Conservation (phyloP, 1,140 invertebrate species). For the Drosophila punjabiensis region DNA sequence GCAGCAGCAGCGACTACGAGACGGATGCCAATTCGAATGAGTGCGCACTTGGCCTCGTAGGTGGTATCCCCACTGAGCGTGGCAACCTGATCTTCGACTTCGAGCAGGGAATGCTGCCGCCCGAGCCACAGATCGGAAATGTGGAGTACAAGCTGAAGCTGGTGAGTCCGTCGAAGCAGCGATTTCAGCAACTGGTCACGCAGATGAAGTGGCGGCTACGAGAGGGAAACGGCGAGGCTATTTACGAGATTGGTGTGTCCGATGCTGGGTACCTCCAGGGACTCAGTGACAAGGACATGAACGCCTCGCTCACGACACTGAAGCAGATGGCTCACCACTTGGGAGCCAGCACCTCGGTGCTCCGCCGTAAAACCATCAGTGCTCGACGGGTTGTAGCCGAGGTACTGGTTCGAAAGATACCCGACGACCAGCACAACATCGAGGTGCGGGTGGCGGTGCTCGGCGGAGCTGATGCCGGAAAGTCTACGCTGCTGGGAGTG, state of each 20-base stretch:
- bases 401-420: constrained; percentile 96
- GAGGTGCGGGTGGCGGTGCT: constrained; percentile 96
- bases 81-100: constrained; percentile 85
- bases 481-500: constrained; percentile 97
- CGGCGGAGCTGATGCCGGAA: constrained; percentile 97
- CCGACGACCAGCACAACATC: constrained; percentile 95
- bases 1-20: constrained; percentile 74
- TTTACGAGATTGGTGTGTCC: constrained; percentile 98
- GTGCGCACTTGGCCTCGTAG: constrained; percentile 11
- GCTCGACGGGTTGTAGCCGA: constrained; percentile 90
- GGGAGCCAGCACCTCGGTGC: constrained; percentile 91
- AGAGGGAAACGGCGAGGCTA: constrained; percentile 96
- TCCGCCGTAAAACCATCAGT: constrained; percentile 85
- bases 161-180: constrained; percentile 92
- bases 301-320: constrained; percentile 92
- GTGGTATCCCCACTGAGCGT: constrained; percentile 66
- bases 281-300: constrained; percentile 92
- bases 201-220: constrained; percentile 96
- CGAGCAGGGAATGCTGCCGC: constrained; percentile 89
- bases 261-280: constrained; percentile 96
- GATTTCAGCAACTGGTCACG: constrained; percentile 95
- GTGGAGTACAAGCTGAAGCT: constrained; percentile 97
- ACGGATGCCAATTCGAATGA: constrained; percentile 67
- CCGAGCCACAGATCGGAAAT: constrained; percentile 96
- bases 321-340: constrained; percentile 94